Conservation (phyloP, 2,888 invertebrate species). For the Archips crataeganus region DNA sequence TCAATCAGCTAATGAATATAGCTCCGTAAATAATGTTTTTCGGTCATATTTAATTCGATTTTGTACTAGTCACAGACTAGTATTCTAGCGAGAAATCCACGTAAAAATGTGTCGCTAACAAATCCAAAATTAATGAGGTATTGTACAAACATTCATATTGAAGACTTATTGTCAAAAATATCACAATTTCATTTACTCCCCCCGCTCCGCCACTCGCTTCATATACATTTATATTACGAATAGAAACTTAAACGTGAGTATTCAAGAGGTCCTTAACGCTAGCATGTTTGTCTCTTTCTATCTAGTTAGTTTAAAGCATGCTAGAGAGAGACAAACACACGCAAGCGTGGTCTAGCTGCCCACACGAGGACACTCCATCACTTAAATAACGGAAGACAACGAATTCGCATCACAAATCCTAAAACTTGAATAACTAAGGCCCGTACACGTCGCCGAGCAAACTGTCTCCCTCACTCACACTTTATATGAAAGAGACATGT, state of each 20-base stretch:
- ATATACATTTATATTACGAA: constrained; percentile 32
- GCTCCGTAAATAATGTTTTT: no score
- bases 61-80: neutral
- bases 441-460: constrained; percentile 44
- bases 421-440: constrained; percentile 38
- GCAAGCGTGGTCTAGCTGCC: constrained; percentile 26
- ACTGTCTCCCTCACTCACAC: constrained; percentile 48
- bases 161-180: constrained; percentile 41
- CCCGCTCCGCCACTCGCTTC: constrained; percentile 23
- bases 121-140: constrained; percentile 21
- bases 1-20: no score
- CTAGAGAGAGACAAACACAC: constrained; percentile 7
- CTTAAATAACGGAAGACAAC: constrained; percentile 77
- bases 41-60: no score
- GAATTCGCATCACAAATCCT: constrained; percentile 55
- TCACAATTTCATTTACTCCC: constrained; percentile 38
- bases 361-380: constrained; percentile 44
- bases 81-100: constrained; percentile 20
- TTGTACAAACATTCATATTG: constrained; percentile 33
- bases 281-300: neutral
- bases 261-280: constrained; percentile 14
- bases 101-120: constrained; percentile 14
- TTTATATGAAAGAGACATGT: constrained; percentile 42
- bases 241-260: constrained; percentile 40
- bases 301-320: neutral